Percentiles rank a stretch among this genome's conserved stretches.
Conservation (phyloP, 1,140 invertebrate genomes). For the Archivesica marissinica region DNA sequence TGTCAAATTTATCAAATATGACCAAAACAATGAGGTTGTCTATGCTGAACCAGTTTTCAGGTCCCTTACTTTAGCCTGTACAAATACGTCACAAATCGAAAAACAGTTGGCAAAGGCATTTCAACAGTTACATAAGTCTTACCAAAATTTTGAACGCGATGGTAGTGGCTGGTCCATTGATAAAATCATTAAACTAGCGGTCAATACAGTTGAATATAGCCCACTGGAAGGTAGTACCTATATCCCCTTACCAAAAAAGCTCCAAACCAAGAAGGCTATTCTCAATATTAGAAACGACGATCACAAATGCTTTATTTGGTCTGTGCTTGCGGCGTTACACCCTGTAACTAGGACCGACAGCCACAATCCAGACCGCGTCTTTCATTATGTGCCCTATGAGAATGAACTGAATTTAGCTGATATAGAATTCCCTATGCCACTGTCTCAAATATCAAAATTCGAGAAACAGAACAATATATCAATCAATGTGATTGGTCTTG, state of each 20-base stretch:
- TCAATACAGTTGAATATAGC: neutral
- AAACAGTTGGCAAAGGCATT: constrained; percentile 39
- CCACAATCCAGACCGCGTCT: too few species aligned
- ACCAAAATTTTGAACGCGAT: constrained; percentile 63
- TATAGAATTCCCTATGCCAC: too few species aligned
- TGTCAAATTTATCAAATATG: neutral
- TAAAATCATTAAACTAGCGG: neutral
- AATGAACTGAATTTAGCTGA: too few species aligned
- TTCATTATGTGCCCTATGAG: too few species aligned
- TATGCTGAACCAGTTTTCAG: constrained; percentile 39
- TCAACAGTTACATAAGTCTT: too few species aligned
- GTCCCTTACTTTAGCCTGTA: constrained; percentile 35
- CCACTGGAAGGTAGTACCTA: neutral
- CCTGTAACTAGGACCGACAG: too few species aligned
- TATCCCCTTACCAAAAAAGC: neutral
- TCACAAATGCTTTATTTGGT: too few species aligned
- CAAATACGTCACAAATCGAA: constrained; percentile 28
- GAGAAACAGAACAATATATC: too few species aligned
- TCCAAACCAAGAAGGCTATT: too few species aligned
- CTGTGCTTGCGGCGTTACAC: too few species aligned
- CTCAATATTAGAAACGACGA: too few species aligned
- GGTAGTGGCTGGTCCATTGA: neutral
- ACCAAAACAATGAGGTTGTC: constrained; percentile 8
- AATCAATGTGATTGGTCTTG: constrained; percentile 41
- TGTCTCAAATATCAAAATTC: too few species aligned